These are phyloP conservation scores for Redunca redunca DNA, from an alignment of 2,113 vertebrate species.

Conservation along the genomic window DNA sequence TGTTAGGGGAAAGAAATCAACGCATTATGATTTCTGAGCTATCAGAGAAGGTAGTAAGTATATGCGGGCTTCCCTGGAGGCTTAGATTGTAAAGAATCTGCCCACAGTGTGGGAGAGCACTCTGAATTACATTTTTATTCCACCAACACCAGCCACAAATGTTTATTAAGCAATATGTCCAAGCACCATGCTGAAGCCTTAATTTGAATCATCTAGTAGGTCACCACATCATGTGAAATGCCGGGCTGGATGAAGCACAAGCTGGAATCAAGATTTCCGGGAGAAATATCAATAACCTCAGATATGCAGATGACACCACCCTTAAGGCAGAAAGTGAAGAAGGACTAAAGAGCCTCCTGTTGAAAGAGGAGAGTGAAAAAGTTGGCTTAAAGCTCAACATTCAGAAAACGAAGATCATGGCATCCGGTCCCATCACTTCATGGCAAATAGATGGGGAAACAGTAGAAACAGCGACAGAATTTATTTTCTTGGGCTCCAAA, in stretches of 20 bases:
- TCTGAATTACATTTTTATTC: background rate
- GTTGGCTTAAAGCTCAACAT: background rate
- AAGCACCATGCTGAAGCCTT: background rate
- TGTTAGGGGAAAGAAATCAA: background rate
- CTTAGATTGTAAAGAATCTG: background rate
- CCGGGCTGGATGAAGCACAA: background rate
- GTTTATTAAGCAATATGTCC: background rate
- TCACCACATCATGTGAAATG: background rate
- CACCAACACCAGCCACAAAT: background rate
- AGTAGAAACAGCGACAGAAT: background rate
- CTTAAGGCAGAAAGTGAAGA: background rate
- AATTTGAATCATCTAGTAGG: background rate
- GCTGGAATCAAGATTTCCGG: background rate
- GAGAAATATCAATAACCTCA: background rate
- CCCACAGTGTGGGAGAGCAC: background rate
- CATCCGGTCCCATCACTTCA: background rate
- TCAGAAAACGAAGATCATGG: background rate
- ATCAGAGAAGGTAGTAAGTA: background rate
- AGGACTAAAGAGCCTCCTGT: background rate
- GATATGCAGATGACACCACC: background rate
- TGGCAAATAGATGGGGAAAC: background rate
- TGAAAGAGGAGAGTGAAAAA: background rate
- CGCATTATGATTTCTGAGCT: background rate
- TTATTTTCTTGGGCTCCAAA: background rate
- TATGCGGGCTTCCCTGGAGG: background rate